These are phyloP conservation scores for Corticium candelabrum DNA, from an alignment of 37 sponge, comb jelly and placozoan genomes.

Conservation along the genomic window DNA sequence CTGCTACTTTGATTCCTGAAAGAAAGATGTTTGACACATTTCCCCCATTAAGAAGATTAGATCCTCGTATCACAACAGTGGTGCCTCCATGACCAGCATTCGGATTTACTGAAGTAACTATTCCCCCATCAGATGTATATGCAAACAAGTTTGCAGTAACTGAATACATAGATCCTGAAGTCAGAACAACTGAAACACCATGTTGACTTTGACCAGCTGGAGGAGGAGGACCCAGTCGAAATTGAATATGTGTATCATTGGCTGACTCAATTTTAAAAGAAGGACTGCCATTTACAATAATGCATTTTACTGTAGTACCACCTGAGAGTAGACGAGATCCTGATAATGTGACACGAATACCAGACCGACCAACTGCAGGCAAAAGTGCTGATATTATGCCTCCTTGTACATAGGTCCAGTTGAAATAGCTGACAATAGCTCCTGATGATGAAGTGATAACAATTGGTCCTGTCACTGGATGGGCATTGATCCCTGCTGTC, in stretches of 20 bases:
- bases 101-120: not conserved
- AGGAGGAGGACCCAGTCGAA: not conserved
- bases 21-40: not conserved
- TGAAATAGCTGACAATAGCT: conserved; percentile 7
- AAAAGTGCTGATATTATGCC: not conserved
- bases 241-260: not conserved
- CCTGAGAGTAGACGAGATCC: not conserved
- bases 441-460: conserved; percentile 21
- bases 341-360: not conserved
- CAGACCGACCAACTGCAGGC: not conserved
- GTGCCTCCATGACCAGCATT: not conserved
- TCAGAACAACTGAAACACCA: not conserved
- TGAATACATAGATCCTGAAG: not conserved
- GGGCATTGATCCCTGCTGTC: not conserved
- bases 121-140: not conserved
- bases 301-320: not conserved
- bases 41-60: not conserved
- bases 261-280: not conserved
- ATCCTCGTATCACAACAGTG: not conserved
- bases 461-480: conserved; percentile 17
- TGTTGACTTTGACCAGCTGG: too few relatives aligned
- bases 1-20: not conserved
- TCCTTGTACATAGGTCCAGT: not conserved
- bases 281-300: not conserved
- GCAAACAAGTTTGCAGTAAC: not conserved